Evolutionary conservation across 2,888 invertebrate genomes (phyloP), one percentile per base, ranked within the genome.

Genomic region (Drosophila pseudotalamancana): DNA sequence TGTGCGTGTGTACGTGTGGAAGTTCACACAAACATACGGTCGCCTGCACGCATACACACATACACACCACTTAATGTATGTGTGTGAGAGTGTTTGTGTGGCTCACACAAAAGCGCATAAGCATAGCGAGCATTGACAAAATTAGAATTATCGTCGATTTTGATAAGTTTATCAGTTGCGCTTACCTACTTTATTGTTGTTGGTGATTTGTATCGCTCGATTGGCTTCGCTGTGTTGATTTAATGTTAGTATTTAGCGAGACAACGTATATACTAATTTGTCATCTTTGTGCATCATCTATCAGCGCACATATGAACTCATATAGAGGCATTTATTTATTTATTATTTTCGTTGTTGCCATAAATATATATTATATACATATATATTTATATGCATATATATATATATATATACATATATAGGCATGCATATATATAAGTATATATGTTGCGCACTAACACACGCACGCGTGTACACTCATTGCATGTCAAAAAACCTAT

Each of bases 121-220:
- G 35, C 45, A 66, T 40, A 56, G 34, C 49, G 23, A 31, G 39
- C 46, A 64, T 37, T 64, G 35, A 65, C 69, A 12, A 49, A 72
- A 68, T 83, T 77, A 64, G 75, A 72, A 83, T 80, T 80, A 80
- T 80, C 75, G 54, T 54, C 42, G 59, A 46, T 25, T 51, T 59
- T 70, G 75, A 77, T 77, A 80, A 77, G 63, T 72, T 83, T 81
- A 81, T 81, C 81, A 81, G 81, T 69, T 62, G 60, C 60, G 63
- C 66, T 73, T 59, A 82, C 79, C 73, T 67, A 46, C 11, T 27
- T 27, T 60, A 63, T 53, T 37, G 46, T 51, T 46, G 31, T 61
- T 49, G 35, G 35, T 54, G 35, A 37, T 59, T 43, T 57, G 46
- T 34, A 16, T 16, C 48, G 21, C 35, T 34, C 21, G 19, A 42